These are phyloP conservation scores for Nyctibius bracteatus DNA, from an alignment of 2,113 vertebrate genomes.

Conservation along the genomic window DNA sequence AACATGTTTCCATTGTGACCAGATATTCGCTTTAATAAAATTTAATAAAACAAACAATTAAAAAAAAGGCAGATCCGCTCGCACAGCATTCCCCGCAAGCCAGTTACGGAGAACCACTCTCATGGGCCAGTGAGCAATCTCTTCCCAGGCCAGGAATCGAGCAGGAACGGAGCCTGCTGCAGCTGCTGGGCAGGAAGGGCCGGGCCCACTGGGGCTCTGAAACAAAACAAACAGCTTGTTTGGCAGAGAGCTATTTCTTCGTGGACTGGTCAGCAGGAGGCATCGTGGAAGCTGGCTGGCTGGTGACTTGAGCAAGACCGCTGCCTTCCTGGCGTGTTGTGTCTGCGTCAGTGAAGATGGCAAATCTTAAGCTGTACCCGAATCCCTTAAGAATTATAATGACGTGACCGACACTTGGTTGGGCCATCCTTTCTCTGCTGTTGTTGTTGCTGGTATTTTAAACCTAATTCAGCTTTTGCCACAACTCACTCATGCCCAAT, in stretches of 20 bases:
- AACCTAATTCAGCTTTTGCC: background rate
- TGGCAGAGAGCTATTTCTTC: background rate
- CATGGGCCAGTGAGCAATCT: background rate
- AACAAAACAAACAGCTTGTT: constrained; percentile 29
- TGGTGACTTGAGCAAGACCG: background rate
- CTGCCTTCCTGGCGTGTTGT: background rate
- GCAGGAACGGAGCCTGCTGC: background rate
- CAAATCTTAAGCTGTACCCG: background rate
- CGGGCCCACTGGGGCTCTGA: background rate
- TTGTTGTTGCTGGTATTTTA: background rate
- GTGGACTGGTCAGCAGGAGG: background rate
- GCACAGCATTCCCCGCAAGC: background rate
- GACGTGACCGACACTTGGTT: accelerated
- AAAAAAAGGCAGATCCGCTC: background rate
- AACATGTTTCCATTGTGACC: background rate
- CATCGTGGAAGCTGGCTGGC: background rate
- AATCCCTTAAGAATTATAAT: background rate
- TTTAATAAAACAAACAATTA: constrained; percentile 29
- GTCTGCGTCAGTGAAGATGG: background rate
- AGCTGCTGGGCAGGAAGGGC: constrained; percentile 29
- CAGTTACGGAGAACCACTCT: background rate
- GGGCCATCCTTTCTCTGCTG: background rate
- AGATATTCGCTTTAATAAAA: constrained; percentile 3
- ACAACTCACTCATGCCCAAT: background rate
- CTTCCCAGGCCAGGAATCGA: background rate